phyloP scores from a whole-genome alignment of 2,797 vertebrate genomes.

The Psittacula derbiana region DNA sequence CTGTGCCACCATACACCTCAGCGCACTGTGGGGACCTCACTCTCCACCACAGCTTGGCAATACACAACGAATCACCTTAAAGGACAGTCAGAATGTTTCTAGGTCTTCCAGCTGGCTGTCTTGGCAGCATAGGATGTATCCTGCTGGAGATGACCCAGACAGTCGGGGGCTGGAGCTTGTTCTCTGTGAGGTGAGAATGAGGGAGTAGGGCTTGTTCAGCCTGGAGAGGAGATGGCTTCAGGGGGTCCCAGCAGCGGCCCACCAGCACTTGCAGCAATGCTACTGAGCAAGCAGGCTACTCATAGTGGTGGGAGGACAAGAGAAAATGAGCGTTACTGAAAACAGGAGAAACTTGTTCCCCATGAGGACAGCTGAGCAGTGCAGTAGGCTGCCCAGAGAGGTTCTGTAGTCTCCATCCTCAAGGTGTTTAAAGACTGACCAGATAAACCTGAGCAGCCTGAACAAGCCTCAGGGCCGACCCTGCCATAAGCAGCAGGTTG shows the following conservation, averaged over 20 bases:
- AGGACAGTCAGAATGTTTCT: neutral
- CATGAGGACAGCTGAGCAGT: rapidly evolving
- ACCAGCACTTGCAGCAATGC: neutral
- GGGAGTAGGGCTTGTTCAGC: neutral
- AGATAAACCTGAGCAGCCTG: neutral
- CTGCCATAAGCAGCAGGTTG: neutral
- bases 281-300: neutral
- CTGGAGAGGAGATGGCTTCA: neutral
- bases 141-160: neutral
- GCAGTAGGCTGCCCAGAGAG: neutral
- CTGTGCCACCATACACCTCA: neutral
- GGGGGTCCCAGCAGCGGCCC: neutral
- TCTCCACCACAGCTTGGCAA: neutral
- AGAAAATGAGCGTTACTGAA: neutral
- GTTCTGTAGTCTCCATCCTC: neutral
- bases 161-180: neutral
- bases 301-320: neutral
- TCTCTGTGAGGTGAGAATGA: neutral
- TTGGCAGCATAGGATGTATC: neutral
- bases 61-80: neutral
- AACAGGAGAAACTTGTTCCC: neutral
- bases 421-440: rapidly evolving
- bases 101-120: neutral
- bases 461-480: neutral
- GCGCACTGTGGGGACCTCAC: neutral